phyloP scores from a whole-genome alignment of 1,140 invertebrate species.

The Zaprionus ghesquierei region DNA sequence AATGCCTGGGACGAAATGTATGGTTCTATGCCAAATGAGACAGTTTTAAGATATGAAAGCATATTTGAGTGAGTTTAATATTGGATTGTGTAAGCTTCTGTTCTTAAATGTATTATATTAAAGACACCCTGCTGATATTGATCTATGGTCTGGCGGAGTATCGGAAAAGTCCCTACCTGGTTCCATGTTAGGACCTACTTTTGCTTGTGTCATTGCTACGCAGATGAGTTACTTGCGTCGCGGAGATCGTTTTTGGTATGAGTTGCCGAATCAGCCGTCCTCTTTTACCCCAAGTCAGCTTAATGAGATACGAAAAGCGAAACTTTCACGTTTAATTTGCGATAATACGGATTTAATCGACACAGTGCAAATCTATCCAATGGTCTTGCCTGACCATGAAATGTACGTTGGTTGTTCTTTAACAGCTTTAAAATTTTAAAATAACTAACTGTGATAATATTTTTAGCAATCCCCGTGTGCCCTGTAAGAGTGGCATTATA shows the following conservation, averaged over 20 bases:
- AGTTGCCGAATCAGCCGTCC: slow-evolving; percentile 95
- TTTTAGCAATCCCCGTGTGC: slow-evolving; percentile 92
- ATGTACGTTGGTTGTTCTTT: slow-evolving; percentile 87
- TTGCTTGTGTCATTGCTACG: slow-evolving; percentile 97
- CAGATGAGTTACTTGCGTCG: slow-evolving; percentile 95
- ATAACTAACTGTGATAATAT: not conserved
- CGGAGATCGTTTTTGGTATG: slow-evolving; percentile 98
- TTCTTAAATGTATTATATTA: not conserved
- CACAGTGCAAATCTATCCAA: slow-evolving; percentile 96
- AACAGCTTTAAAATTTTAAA: not conserved
- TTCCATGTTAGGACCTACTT: slow-evolving; percentile 96
- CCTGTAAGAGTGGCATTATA: slow-evolving; percentile 93
- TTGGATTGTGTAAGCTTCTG: not conserved
- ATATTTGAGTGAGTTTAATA: slow-evolving; percentile 87
- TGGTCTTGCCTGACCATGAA: slow-evolving; percentile 95
- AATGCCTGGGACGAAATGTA: slow-evolving; percentile 93
- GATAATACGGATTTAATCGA: slow-evolving; percentile 97
- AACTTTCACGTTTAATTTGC: slow-evolving; percentile 94
- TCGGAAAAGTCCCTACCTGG: slow-evolving; percentile 93
- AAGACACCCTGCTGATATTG: slow-evolving; percentile 93
- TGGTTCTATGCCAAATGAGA: slow-evolving; percentile 94
- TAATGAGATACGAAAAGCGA: slow-evolving; percentile 93
- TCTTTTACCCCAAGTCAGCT: slow-evolving; percentile 96
- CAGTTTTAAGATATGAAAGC: slow-evolving; percentile 89
- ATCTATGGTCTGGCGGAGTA: slow-evolving; percentile 96